A percentile compares a stretch with the other conserved stretches of the same genome.
Evolutionary conservation across 1,140 invertebrate genomes (phyloP).

Genomic region (Plutomurus gul): DNA sequence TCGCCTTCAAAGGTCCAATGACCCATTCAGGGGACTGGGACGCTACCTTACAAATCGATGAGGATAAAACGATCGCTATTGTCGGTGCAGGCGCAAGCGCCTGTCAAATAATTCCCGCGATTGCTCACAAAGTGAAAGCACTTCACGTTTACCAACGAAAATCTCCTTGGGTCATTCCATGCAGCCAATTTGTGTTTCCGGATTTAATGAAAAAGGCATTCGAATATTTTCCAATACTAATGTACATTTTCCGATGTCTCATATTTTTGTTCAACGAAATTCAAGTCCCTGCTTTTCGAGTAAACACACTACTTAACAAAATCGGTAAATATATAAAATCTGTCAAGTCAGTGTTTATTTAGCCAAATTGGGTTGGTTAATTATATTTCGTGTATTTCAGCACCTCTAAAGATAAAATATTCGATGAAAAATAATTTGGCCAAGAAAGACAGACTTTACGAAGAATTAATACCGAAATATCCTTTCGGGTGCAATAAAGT

Average conservation of each 20-base stretch:
- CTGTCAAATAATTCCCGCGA: conserved; percentile 47
- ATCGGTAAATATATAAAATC: neutral
- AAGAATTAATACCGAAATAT: conserved; percentile 40
- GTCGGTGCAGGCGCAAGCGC: conserved; percentile 47
- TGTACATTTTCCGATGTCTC: neutral
- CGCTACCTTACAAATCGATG: conserved; percentile 29
- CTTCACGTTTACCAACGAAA: conserved; percentile 42
- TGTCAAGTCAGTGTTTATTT: neutral
- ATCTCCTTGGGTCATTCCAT: conserved; percentile 32
- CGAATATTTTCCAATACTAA: neutral
- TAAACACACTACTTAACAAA: neutral
- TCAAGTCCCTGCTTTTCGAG: neutral
- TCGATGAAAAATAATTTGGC: neutral
- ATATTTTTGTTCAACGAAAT: conserved; percentile 25
- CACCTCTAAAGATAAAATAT: neutral
- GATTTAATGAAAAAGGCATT: neutral
- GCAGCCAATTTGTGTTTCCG: conserved; percentile 11
- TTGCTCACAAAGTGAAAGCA: conserved; percentile 40
- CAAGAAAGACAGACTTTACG: neutral
- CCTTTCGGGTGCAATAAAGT: conserved; percentile 43
- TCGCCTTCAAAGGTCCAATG: conserved; percentile 34
- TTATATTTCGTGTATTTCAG: neutral
- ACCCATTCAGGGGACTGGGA: conserved; percentile 45
- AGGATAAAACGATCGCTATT: conserved; percentile 39
- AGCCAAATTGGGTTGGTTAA: neutral